Evolutionary conservation across 1,140 invertebrate species (phyloP), one percentile per base, ranked within the genome.

Genomic region (Drosophila littoralis): DNA sequence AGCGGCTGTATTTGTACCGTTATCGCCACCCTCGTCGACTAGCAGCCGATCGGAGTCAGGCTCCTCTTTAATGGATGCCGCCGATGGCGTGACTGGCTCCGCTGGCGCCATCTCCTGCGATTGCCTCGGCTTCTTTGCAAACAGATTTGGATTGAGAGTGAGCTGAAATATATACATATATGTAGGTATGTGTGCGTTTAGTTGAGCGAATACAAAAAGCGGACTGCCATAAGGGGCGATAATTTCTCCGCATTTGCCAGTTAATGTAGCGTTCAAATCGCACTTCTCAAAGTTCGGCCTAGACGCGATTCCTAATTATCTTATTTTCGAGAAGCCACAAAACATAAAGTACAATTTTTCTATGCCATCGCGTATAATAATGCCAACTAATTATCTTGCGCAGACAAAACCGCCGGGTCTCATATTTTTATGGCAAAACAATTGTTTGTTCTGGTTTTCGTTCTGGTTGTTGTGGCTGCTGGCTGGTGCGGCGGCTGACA

Each of bases 401-500:
- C 79, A 86, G 82, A 86, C 82, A 68, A 82, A 79, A 65, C 72
- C 79, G 79, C 83, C 79, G 64, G 76, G 54, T 69, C 75, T 79
- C 75, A 86, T 86, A 88, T 86, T 86, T 86, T 86, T 86, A 86
- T 86, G 82, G 82, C 76, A 77, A 86, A 86, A 86, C 82, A 86
- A 86, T 88, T 86, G 81, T 64, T 73, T 46, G 50, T 32, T 38
- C 33, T 36, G 45, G 12, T 46, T 40, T 28, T 13, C 13, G 32
- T 22, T 46, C 40, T 33, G 40, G 40, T 32, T 55, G 52, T 33
- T 51, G 13, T 45, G 43, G 2, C 36, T 40, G 17, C 10, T n/a
- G 12, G 36, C 35, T 40, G 52, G 15, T 51, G 28, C 13, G 36
- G 12, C 50, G 28, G 58, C 58, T 15, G 40, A 40, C 17, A 42